phyloP scores from a whole-genome alignment of 2,888 invertebrate genomes.

The Cryptocephalus moraei region DNA sequence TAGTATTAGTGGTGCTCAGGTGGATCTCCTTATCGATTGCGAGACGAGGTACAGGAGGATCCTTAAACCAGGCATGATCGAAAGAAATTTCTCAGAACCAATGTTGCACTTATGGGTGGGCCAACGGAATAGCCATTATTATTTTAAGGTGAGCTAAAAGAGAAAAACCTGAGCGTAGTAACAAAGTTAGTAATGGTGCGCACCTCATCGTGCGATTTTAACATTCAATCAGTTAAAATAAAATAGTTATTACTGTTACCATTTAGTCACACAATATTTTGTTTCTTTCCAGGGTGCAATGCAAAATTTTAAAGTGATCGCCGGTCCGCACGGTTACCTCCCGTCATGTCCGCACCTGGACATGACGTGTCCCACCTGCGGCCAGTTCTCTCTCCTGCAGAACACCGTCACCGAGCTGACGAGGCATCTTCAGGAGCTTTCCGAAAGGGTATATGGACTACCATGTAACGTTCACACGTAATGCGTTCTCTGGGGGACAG shows the following conservation, averaged over 20 bases:
- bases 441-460: conserved; percentile 64
- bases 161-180: no score
- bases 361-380: conserved; percentile 83
- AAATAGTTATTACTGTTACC: no score
- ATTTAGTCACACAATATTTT: no score
- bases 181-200: no score
- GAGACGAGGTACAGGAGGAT: conserved; percentile 73
- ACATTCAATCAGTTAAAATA: no score
- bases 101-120: conserved; percentile 72
- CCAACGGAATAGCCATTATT: conserved; percentile 77
- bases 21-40: conserved; percentile 79
- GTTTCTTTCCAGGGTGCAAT: conserved; percentile 62
- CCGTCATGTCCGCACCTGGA: conserved; percentile 79
- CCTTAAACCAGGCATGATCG: conserved; percentile 58
- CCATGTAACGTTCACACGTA: conserved; percentile 35
- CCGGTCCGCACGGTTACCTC: conserved; percentile 77
- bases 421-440: conserved; percentile 70
- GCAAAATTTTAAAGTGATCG: conserved; percentile 78
- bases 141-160: conserved; percentile 62
- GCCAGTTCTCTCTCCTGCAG: conserved; percentile 76
- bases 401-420: conserved; percentile 72
- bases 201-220: no score
- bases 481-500: conserved; percentile 28
- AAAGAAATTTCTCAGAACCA: conserved; percentile 59
- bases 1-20: conserved; percentile 72